Evolutionary conservation across 2,888 invertebrate species (phyloP), one percentile per base, ranked within the genome.

Genomic region (Diachrysia chrysitis): DNA sequence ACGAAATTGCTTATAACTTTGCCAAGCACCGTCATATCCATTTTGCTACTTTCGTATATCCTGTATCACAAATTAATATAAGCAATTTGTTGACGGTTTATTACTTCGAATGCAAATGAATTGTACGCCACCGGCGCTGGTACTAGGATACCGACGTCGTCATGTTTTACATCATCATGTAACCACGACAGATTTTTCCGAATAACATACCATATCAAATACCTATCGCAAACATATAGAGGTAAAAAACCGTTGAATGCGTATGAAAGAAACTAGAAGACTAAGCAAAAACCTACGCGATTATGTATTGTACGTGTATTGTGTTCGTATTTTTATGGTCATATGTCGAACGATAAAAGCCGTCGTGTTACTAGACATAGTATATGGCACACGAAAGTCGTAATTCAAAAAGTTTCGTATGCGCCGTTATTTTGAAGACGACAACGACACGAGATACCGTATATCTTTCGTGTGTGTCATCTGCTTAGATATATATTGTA

Each of bases 1-100:
- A 94, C 94, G 81, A 95, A 94, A 75, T 91, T 94, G 83, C 89
- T 93, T 68, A 94, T 93, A 69, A 89, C 89, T 83, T 87, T 91
- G 59, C 94, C 93, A 78, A 95, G 87, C 65, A 94, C 83, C 19
- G 90, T 87, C 58, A 94, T 81, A 90, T 94, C 94, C 94, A 94
- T 94, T 53, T 82, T 82, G 29, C 2, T 59, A 57, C 51, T 12
- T 66, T 69, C 65, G 54, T 71, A 48, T 32, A 55, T 67, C 61
- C 21, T 58, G 69, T 54, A 48, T 17, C 56, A 63, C 60, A 65
- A 63, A 69, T 70, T 70, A 70, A 74, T 70, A 17, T 56, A 65
- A 58, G 59, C 59, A 54, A 66, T 63, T 42, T 67, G 63, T 70
- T 62, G 55, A 62, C 23, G 58, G 51, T 69, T 67, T 68, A 69